Percentiles rank a stretch among this genome's conserved stretches.
Conservation (phyloP, 2,888 invertebrate genomes). For the Cataglyphis cursor region DNA sequence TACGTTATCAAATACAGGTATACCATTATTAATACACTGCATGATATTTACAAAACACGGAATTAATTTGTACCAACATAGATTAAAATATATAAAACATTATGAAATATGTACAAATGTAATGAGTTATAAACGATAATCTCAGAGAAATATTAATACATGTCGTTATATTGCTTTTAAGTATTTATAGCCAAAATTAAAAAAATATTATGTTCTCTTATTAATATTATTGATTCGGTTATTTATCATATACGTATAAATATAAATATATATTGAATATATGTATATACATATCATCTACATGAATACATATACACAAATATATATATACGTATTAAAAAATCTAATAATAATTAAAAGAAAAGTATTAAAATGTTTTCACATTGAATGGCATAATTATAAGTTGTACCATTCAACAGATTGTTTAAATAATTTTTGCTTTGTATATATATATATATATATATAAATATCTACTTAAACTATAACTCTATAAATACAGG, state of each 20-base stretch:
- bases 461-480: neutral
- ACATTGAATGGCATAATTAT: neutral
- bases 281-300: too few relatives aligned
- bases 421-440: neutral
- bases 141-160: constrained; percentile 9
- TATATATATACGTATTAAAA: neutral
- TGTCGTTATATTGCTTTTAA: constrained; percentile 14
- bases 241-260: neutral
- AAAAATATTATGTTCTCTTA: neutral
- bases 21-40: neutral
- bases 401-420: neutral
- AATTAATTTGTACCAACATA: neutral
- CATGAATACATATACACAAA: too few relatives aligned
- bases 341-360: neutral
- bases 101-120: constrained; percentile 36
- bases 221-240: constrained; percentile 2
- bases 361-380: neutral
- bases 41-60: neutral
- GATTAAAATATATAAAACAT: neutral
- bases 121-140: neutral
- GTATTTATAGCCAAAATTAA: constrained; percentile 26
- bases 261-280: neutral
- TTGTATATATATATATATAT: neutral
- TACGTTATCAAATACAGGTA: neutral
- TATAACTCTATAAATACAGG: neutral